A percentile compares a stretch with the other conserved stretches of the same genome.
Conservation (phyloP, 2,113 vertebrate genomes). For the Xenopus tropicalis region UCB_Xtro_10.0 CM004443.2:210453501-210454000, state of each 20-base stretch:
- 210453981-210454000: too few relatives aligned
- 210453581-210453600: conserved; percentile 51
- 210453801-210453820: conserved; percentile 43
- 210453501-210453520: too few relatives aligned
- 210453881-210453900: not conserved
- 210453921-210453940: too few relatives aligned
- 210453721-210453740: conserved; percentile 53
- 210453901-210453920: too few relatives aligned
- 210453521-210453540: too few relatives aligned
- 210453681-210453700: conserved; percentile 80
- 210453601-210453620: conserved; percentile 55
- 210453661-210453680: conserved; percentile 80
- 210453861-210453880: conserved; percentile 1
- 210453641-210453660: conserved; percentile 69
- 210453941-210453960: too few relatives aligned
- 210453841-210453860: conserved; percentile 43
- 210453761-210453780: conserved; percentile 66
- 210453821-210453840: conserved; percentile 38
- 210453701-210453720: conserved; percentile 77
- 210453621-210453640: conserved; percentile 65
- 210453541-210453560: not conserved
- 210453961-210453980: too few relatives aligned
- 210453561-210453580: conserved; percentile 49
- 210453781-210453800: conserved; percentile 37
- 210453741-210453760: conserved; percentile 48